These are phyloP conservation scores for Calliopum simillimum DNA, from an alignment of 2,888 invertebrate genomes.

Conservation along the genomic window DNA sequence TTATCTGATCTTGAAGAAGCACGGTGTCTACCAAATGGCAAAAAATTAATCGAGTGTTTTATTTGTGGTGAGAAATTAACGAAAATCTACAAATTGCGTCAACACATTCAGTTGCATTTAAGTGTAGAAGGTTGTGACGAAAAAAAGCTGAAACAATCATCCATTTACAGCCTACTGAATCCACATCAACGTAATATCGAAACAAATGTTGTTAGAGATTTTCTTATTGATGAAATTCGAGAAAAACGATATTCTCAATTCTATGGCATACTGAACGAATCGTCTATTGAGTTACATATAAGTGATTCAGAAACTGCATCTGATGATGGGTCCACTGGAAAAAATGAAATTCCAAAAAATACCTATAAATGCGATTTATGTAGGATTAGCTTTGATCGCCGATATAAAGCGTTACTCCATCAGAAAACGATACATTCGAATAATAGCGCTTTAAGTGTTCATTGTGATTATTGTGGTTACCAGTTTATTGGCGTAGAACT, in stretches of 20 bases:
- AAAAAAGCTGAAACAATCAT: conserved; percentile 37
- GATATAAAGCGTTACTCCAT: conserved; percentile 47
- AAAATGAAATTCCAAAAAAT: conserved; percentile 38
- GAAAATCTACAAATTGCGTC: conserved; percentile 45
- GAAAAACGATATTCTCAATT: conserved; percentile 47
- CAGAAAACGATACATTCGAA: conserved; percentile 43
- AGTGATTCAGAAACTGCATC: conserved; percentile 48
- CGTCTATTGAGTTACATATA: conserved; percentile 44
- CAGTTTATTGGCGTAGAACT: conserved; percentile 45
- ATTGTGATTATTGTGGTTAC: conserved; percentile 44
- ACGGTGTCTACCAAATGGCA: conserved; percentile 46
- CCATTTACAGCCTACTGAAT: conserved; percentile 44
- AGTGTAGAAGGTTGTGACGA: conserved; percentile 32
- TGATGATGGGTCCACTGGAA: conserved; percentile 12
- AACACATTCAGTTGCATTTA: conserved; percentile 42
- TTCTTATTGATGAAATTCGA: conserved; percentile 42
- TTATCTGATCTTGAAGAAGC: conserved; percentile 44
- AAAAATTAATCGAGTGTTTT: conserved; percentile 46
- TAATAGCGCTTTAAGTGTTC: conserved; percentile 30
- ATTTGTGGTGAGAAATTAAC: conserved; percentile 42
- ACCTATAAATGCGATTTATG: conserved; percentile 46
- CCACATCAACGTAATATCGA: conserved; percentile 48
- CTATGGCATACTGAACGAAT: conserved; percentile 46
- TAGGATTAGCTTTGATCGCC: conserved; percentile 44
- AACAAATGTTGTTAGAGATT: conserved; percentile 41